Percentiles rank a stretch among this genome's conserved stretches.
Conservation (phyloP, 2,797 vertebrate species). For the Triplophysa bombifrons region DNA sequence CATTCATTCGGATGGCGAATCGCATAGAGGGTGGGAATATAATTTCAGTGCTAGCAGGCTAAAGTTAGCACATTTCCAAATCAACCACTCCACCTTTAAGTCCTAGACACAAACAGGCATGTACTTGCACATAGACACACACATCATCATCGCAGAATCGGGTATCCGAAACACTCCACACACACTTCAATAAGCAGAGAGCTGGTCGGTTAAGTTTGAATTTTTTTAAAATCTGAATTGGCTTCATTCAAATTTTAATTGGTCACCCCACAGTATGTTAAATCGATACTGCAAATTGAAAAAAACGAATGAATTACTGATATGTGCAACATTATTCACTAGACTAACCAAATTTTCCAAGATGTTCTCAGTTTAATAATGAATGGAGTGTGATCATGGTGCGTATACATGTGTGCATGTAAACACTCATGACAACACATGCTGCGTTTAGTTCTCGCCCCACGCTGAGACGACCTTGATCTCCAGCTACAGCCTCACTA, state of each 20-base stretch:
- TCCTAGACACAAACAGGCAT: background rate
- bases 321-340: background rate
- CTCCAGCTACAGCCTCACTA: slow-evolving; percentile 46
- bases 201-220: slow-evolving; percentile 15
- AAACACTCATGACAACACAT: slow-evolving; percentile 50
- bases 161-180: background rate
- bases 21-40: no score
- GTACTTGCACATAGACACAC: background rate
- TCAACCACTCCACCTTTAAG: no score
- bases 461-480: slow-evolving; percentile 33
- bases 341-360: background rate
- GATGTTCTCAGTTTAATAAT: background rate
- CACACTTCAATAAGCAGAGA: background rate
- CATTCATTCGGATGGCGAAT: no score
- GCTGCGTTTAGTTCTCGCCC: slow-evolving; percentile 11
- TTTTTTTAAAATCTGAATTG: no score
- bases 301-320: background rate
- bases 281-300: background rate
- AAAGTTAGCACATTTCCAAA: no score
- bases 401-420: background rate
- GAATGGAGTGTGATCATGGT: background rate
- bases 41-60: no score
- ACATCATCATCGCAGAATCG: background rate
- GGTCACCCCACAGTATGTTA: background rate
- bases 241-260: background rate